Evolutionary conservation across 2,888 invertebrate species (phyloP).

Genomic region (Epistrophe eligans): DNA sequence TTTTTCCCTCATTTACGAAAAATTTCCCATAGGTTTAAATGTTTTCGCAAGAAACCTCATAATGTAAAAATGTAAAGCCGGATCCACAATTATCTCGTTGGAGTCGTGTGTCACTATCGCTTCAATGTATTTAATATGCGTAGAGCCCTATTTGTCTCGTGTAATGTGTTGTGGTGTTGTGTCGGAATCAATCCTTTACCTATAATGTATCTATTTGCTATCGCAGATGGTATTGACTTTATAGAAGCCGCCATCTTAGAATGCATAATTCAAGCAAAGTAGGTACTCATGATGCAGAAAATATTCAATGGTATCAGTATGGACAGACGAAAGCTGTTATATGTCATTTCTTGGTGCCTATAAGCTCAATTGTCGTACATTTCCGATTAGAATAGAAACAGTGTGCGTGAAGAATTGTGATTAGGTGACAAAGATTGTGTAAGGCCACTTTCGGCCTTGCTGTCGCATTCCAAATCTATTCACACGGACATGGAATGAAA

Average conservation of each 20-base stretch:
- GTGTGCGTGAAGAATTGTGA: constrained; percentile 2
- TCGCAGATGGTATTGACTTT: not conserved
- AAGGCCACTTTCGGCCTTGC: not conserved
- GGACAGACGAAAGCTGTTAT: not conserved
- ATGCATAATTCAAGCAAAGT: not conserved
- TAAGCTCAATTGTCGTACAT: not conserved
- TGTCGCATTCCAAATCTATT: not conserved
- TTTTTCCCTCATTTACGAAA: too few species aligned
- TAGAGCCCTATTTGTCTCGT: too few species aligned
- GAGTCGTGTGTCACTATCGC: too few species aligned
- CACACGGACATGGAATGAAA: not conserved
- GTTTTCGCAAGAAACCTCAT: too few species aligned
- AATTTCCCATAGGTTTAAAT: too few species aligned
- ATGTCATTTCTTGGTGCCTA: not conserved
- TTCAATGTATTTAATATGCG: too few species aligned
- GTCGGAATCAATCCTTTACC: too few species aligned
- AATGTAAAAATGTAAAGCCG: too few species aligned
- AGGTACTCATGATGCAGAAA: not conserved
- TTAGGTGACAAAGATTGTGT: not conserved
- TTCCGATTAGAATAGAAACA: not conserved
- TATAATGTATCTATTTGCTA: not conserved
- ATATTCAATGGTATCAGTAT: not conserved
- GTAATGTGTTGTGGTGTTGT: too few species aligned
- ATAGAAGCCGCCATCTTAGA: not conserved
- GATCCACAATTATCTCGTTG: too few species aligned